Evolutionary conservation across 2,113 vertebrate species (phyloP).

Genomic region (Cheirogaleus medius): DNA sequence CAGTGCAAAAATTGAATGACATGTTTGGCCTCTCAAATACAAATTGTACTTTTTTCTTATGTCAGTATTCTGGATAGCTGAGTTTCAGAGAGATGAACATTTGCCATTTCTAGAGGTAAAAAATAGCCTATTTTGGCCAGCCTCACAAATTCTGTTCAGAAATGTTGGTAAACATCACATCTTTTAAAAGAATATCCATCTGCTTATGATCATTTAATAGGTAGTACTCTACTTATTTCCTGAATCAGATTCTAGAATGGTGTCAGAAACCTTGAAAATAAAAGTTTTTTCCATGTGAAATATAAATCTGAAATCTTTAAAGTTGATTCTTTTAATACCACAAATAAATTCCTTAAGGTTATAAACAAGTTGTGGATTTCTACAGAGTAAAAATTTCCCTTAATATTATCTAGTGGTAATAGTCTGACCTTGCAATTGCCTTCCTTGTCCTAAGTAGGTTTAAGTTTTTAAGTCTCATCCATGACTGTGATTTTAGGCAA

Average conservation of each 20-base stretch:
- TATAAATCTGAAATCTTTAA: slow-evolving; percentile 3
- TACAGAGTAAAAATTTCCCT: background rate
- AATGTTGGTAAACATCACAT: background rate
- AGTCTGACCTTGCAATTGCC: background rate
- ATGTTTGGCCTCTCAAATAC: background rate
- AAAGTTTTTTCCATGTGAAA: background rate
- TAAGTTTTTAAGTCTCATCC: background rate
- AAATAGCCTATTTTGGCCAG: background rate
- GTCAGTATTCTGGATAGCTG: background rate
- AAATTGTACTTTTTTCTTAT: background rate
- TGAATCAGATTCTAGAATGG: background rate
- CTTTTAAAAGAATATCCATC: background rate
- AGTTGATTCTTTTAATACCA: background rate
- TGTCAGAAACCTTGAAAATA: slow-evolving; percentile 12
- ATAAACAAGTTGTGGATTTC: slow-evolving; percentile 5
- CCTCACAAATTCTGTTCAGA: background rate
- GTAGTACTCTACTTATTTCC: background rate
- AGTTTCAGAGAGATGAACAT: background rate
- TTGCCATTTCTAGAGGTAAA: background rate
- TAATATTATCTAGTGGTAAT: background rate
- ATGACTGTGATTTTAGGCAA: background rate
- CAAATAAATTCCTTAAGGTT: background rate
- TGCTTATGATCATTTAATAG: slow-evolving; percentile 3
- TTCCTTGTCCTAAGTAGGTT: background rate
- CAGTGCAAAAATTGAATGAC: background rate